Base-by-base conservation (phyloP, 2,113 vertebrate species). In the Amblyornis subalaris region DNA sequence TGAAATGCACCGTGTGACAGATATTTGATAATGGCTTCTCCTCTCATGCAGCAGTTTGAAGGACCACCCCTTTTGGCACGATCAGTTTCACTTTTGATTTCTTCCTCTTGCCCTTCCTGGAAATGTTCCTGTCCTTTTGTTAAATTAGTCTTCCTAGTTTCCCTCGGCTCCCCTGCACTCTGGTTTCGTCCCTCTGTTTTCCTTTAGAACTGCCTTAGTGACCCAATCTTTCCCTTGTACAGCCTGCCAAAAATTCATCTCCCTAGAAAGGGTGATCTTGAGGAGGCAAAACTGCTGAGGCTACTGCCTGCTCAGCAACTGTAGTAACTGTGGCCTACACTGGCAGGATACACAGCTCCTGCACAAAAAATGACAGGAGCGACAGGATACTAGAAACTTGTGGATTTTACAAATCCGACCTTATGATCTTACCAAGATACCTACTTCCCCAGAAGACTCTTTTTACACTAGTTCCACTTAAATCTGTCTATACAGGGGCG, bases 11-110 rank as follows among this genome's bases (percentile, higher is more conserved):
- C 2, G 25, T 8, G 25, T 31, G 73, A 48, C 31, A 60, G 35
- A 9, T 16, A 38, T 10, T 3, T 20, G 20, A 8, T 12, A 75
- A 54, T 70, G 54, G 74, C 60, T 53, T 89, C 64, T 92, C 67
- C 72, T 66, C 33, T 77, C 64, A 80, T 17, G 51, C 47, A 62
- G 31, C 66, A 51, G 17, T 53, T n/a, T 36, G 36, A 74, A 88
- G 72, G 47, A 33, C 67, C 79, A 84, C 42, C 47, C 88, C 64
- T 92, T 80, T 54, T 62, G 18, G 24, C 47, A n/a, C 14, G 18
- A 23, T 7, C 9, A 44, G 51, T 93, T 90, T 94, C 92, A 70
- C 75, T 96, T 95, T 74, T 64, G 58, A 19, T 57, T 92, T 90
- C 50, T 78, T 66, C 12, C 20, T 64, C n/a, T n/a, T 0, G 0